Conservation (phyloP, 92 coral and sea anemone genomes). For the Parazoanthus swiftii region DNA sequence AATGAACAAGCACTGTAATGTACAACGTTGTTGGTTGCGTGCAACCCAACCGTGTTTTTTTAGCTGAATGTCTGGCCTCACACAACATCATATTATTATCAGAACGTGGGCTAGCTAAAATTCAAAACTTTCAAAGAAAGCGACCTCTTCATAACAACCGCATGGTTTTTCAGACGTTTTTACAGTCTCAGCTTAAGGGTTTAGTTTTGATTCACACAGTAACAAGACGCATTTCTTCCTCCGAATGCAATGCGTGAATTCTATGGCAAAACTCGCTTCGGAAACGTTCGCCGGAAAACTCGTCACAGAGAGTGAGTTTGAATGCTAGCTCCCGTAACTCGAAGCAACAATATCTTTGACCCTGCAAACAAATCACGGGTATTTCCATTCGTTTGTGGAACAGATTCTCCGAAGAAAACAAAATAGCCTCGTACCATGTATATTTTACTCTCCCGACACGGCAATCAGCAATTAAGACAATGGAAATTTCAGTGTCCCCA, state of each 20-base stretch:
- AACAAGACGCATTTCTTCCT: slow-evolving; percentile 4
- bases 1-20: slow-evolving; percentile 22
- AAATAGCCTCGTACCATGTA: background rate
- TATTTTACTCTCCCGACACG: slow-evolving; percentile 16
- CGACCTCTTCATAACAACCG: background rate
- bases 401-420: slow-evolving; percentile 8
- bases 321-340: slow-evolving; percentile 9
- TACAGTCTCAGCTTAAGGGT: background rate
- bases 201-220: background rate
- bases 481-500: slow-evolving; percentile 16
- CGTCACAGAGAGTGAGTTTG: slow-evolving; percentile 22
- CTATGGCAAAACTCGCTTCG: slow-evolving; percentile 20
- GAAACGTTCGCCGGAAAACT: slow-evolving; percentile 58
- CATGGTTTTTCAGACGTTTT: slow-evolving; percentile 1
- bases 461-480: slow-evolving; percentile 27
- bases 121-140: slow-evolving; percentile 7
- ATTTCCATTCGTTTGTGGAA: slow-evolving; percentile 18
- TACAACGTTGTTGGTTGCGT: slow-evolving; percentile 32
- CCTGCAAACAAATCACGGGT: slow-evolving; percentile 49
- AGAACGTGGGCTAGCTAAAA: slow-evolving; percentile 32
- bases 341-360: slow-evolving; percentile 46
- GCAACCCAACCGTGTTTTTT: slow-evolving; percentile 12
- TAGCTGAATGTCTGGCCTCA: slow-evolving; percentile 1
- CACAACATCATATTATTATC: slow-evolving; percentile 5
- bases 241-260: background rate